phyloP scores from a whole-genome alignment of 1,140 invertebrate genomes.

The Proctacanthus coquilletti region DNA sequence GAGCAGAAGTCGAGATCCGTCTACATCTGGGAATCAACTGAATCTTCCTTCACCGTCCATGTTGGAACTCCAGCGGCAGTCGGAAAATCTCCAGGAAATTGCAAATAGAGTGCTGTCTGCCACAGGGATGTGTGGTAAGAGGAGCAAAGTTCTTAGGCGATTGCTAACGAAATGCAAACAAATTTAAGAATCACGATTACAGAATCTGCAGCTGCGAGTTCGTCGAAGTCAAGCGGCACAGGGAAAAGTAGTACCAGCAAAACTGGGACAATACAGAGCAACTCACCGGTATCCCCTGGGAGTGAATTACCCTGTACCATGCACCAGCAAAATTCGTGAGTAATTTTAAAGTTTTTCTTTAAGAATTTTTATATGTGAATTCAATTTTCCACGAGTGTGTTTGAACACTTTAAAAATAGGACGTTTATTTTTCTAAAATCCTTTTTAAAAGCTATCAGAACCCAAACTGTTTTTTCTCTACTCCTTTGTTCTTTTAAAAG shows the following conservation, averaged over 20 bases:
- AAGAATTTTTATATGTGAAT: conserved; percentile 4
- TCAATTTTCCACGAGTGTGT: background rate
- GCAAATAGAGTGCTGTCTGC: conserved; percentile 16
- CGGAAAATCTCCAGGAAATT: conserved; percentile 14
- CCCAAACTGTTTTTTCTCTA: background rate
- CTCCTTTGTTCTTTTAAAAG: background rate
- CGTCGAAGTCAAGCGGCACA: conserved; percentile 8
- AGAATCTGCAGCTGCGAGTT: conserved; percentile 25
- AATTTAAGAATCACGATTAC: conserved; percentile 26
- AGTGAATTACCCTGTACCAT: conserved; percentile 21
- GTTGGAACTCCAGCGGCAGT: conserved; percentile 12
- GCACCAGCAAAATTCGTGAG: background rate
- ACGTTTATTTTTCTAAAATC: conserved; percentile 9
- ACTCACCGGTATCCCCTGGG: conserved; percentile 21
- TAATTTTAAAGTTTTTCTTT: background rate
- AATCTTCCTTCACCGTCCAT: background rate
- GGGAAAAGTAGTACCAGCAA: conserved; percentile 3
- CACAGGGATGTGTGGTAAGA: conserved; percentile 23
- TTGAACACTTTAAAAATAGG: background rate
- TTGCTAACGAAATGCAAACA: conserved; percentile 12
- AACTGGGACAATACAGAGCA: conserved; percentile 15
- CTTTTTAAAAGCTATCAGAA: background rate
- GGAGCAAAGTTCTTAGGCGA: conserved; percentile 1
- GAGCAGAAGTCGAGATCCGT: background rate
- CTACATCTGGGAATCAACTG: background rate